phyloP scores from a whole-genome alignment of 2,888 invertebrate species.

The Scotopteryx bipunctaria region DNA sequence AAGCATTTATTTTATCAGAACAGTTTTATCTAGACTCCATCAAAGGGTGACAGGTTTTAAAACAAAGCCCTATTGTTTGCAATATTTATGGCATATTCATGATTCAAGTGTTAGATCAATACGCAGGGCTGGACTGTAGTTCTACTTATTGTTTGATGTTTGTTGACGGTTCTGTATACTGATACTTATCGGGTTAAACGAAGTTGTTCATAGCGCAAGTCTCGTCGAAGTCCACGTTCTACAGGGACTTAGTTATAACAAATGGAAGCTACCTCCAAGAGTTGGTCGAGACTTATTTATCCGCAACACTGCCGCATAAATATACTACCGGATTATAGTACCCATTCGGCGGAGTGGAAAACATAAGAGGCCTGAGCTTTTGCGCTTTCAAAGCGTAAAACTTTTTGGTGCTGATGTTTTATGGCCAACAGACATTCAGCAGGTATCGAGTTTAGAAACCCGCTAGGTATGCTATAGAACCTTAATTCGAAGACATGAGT shows the following conservation, averaged over 20 bases:
- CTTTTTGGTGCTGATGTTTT: conserved; percentile 37
- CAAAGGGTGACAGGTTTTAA: conserved; percentile 34
- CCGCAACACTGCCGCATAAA: conserved; percentile 62
- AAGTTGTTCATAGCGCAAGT: conserved; percentile 47
- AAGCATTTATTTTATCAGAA: conserved; percentile 24
- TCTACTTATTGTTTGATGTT: conserved; percentile 26
- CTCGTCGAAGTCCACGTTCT: conserved; percentile 53
- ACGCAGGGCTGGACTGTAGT: not conserved
- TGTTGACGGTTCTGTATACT: conserved; percentile 29
- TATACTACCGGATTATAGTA: conserved; percentile 68
- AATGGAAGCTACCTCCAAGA: conserved; percentile 68
- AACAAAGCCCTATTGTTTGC: conserved; percentile 35
- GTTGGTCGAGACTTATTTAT: conserved; percentile 65
- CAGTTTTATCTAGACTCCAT: conserved; percentile 35
- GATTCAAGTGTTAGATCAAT: conserved; percentile 19
- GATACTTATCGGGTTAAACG: conserved; percentile 42
- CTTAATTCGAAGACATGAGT: no score
- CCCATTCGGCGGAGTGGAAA: conserved; percentile 60
- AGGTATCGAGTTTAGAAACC: conserved; percentile 13
- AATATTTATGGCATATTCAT: conserved; percentile 26
- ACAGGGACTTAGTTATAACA: conserved; percentile 66
- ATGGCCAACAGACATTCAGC: conserved; percentile 18
- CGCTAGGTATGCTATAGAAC: conserved; percentile 5
- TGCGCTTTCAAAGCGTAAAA: conserved; percentile 48
- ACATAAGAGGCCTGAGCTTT: conserved; percentile 54